A percentile compares a stretch with the other conserved stretches of the same genome.
Evolutionary conservation across 2,797 vertebrate species (phyloP).

Genomic region (Rhinichthys osculus): DNA sequence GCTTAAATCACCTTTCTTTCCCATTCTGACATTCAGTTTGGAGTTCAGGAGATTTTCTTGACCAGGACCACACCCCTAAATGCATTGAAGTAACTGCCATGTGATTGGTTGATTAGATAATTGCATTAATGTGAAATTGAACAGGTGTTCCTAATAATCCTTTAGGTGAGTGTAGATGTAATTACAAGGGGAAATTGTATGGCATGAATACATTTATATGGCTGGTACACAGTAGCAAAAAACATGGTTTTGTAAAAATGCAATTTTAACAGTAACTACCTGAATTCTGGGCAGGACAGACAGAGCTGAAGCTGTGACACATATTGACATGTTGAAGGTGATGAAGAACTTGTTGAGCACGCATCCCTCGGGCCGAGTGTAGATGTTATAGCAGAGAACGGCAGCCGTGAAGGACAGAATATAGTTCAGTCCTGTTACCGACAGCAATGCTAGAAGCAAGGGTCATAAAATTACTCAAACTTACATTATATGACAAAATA

Average conservation of each 20-base stretch:
- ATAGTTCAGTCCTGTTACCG: conserved; percentile 82
- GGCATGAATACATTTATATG: not conserved
- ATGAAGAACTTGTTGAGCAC: conserved; percentile 92
- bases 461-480: not conserved
- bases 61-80: too few species aligned
- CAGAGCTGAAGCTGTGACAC: conserved; percentile 81
- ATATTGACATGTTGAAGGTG: conserved; percentile 87
- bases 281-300: conserved; percentile 89
- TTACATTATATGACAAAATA: not conserved
- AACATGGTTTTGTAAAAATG: not conserved
- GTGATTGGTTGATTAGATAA: too few species aligned
- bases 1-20: too few species aligned
- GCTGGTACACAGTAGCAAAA: not conserved
- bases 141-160: too few species aligned
- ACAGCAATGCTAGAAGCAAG: conserved; percentile 79
- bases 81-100: too few species aligned
- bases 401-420: conserved; percentile 75
- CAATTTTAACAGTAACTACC: conserved; percentile 73
- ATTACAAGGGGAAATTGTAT: not conserved
- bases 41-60: too few species aligned
- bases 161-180: too few species aligned
- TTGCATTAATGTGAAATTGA: too few species aligned
- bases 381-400: conserved; percentile 83
- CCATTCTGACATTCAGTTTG: too few species aligned
- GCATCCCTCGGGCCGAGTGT: conserved; percentile 85